Conservation (phyloP, 2,888 invertebrate genomes). For the Drosophila buzzatii region DNA sequence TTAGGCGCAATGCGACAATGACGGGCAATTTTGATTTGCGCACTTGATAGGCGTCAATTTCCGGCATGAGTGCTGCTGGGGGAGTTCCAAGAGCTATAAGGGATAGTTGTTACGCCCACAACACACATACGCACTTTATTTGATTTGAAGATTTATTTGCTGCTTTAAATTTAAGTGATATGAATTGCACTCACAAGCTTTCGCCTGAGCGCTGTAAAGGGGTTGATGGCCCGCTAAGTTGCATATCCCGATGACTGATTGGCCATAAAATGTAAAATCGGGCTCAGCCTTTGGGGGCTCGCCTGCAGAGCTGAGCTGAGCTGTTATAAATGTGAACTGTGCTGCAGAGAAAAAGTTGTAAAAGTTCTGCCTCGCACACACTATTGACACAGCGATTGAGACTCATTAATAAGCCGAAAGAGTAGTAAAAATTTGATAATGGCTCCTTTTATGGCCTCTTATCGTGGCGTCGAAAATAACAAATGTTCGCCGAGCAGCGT, state of each 20-base stretch:
- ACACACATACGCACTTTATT: constrained; percentile 8
- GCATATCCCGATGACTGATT: constrained; percentile 60
- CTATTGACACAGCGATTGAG: constrained; percentile 5
- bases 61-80: constrained; percentile 32
- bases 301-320: constrained; percentile 10
- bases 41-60: constrained; percentile 68
- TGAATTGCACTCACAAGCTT: constrained; percentile 57
- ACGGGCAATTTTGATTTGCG: constrained; percentile 69
- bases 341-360: constrained; percentile 4
- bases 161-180: constrained; percentile 74
- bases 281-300: constrained; percentile 16
- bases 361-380: neutral
- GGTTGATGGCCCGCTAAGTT: constrained; percentile 17
- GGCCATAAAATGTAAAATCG: constrained; percentile 50
- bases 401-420: constrained; percentile 59
- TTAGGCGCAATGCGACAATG: constrained; percentile 67
- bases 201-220: neutral
- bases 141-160: constrained; percentile 61
- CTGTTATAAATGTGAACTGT: constrained; percentile 41
- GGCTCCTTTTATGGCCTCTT: constrained; percentile 62
- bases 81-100: constrained; percentile 17
- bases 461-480: constrained; percentile 57
- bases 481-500: constrained; percentile 45
- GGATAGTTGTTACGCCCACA: constrained; percentile 1
- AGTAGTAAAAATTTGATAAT: constrained; percentile 63